Evolutionary conservation across 2,797 vertebrate species (phyloP).

Genomic region (Furcifer pardalis): DNA sequence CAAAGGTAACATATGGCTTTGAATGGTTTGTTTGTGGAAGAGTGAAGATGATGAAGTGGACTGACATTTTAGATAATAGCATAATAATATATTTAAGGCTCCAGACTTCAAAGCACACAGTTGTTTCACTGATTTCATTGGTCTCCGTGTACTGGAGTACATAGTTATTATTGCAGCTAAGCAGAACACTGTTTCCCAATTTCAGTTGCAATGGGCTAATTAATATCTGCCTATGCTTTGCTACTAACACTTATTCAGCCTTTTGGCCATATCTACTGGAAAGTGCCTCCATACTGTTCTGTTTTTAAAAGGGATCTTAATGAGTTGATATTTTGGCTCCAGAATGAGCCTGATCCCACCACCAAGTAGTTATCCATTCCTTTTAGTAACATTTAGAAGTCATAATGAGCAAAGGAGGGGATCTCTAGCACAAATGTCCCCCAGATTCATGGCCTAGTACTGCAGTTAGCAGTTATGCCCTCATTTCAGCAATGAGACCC

Average conservation of each 20-base stretch:
- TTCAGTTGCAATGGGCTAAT: background rate
- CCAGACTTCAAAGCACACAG: background rate
- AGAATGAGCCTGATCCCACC: background rate
- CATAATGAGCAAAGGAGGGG: background rate
- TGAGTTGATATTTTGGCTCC: background rate
- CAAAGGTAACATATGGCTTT: slow-evolving; percentile 56
- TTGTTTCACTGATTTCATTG: background rate
- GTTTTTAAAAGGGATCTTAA: background rate
- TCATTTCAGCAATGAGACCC: background rate
- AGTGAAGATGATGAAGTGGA: background rate
- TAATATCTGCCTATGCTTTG: background rate
- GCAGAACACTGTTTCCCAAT: background rate
- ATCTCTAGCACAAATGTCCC: background rate
- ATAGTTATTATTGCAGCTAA: background rate
- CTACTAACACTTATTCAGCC: background rate
- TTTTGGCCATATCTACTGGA: background rate
- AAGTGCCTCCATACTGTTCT: background rate
- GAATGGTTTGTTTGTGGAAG: slow-evolving; percentile 42
- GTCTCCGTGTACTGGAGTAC: background rate
- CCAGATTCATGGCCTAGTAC: background rate
- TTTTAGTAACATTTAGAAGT: background rate
- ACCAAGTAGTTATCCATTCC: background rate
- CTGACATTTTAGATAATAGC: background rate
- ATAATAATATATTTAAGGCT: slow-evolving; percentile 44
- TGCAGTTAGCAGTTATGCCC: background rate